Evolutionary conservation across 2,113 vertebrate genomes (phyloP), one percentile per base, ranked within the genome.

Genomic region (Notothenia coriiceps): DNA sequence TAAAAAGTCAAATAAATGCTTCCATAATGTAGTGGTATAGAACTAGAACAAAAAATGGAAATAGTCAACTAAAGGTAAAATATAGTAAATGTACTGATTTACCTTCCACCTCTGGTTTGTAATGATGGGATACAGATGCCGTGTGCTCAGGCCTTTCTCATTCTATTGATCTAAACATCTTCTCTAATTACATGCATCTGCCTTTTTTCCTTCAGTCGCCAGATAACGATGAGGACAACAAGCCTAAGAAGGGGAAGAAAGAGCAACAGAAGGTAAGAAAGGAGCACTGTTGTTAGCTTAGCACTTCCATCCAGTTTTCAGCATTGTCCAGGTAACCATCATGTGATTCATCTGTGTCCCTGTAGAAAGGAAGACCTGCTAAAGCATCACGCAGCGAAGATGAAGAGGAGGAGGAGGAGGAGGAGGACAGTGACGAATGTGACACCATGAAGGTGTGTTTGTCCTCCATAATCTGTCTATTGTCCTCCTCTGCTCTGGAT

Each of bases 371-470:
- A 10, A 94, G 92, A 70, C n/a, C 89, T n/a, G 69, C 68, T 3
- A 77, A 70, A 15, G 69, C 14, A 0, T 17, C 86, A 2, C 18
- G 1, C 2, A 88, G 85, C 4, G 79, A 87, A 8, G 91, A 89
- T 4, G 94, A 95, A 2, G 91, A 90, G 0, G 86, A 81, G 0
- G 66, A 88, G 9, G 54, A 55, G n/a, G n/a, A n/a, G n/a, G n/a
- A n/a, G 0, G 91, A 89, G 1, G 87, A 90, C 2, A 93, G 88
- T 6, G 94, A 95, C 12, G 86, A 71, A 29, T 88, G 88, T 2
- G 92, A 92, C 49, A 93, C 49, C 11, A 94, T 94, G 89, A 94
- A 86, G 94, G 95, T 96, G 68, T 1, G 88, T 80, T 14, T 40
- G 11, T 15, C 18, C 13, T 72, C 0, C 10, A 11, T 6, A 6